Base-by-base conservation (phyloP, 2,113 vertebrate genomes). In the Lophochroa leadbeateri region DNA sequence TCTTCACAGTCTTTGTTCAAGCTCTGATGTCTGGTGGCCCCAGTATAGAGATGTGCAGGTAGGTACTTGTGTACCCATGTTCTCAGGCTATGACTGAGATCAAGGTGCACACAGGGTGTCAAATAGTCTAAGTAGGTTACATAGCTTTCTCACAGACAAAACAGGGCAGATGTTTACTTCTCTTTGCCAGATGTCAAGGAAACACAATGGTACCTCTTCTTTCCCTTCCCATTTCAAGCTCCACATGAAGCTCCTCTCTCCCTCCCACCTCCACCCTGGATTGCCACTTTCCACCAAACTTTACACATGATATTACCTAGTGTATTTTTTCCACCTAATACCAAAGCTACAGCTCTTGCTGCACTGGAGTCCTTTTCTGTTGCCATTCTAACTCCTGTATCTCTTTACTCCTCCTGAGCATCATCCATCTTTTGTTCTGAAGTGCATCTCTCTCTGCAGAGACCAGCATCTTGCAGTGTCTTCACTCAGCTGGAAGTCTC, bases 401-500 rank as follows among this genome's bases (percentile, higher is more conserved):
- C 3, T 10, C 60, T 86, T 77, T 35, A 27, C 11, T 80, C 18
- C 16, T 94, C n/a, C 78, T 67, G 10, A 70, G 15, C 37, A 63
- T 39, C n/a, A 61, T 10, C 10, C 71, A 63, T 87, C 24, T 96
- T 39, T 46, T 6, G 21, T 14, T 31, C 58, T 41, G 10, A 80
- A 79, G 6, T 7, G 7, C 5, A 14, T 68, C 49, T 76, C 16
- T 31, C 52, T 78, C 79, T 33, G 23, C 17, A 27, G 39, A 47
- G 23, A 77, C 10, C 65, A 68, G 27, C 49, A 60, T 49, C 53
- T 53, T 58, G 39, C 35, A 47, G 35, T 37, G 21, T n/a, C 82
- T 74, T 60, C 39, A 55, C 60, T 78, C 90, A 83, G 70, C n/a
- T 94, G 65, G 47, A 96, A 74, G 87, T 69, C 80, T 82, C n/a